These are phyloP conservation scores for Cheirogaleus major DNA, from an alignment of 2,797 vertebrate genomes.

Conservation along the genomic window DNA sequence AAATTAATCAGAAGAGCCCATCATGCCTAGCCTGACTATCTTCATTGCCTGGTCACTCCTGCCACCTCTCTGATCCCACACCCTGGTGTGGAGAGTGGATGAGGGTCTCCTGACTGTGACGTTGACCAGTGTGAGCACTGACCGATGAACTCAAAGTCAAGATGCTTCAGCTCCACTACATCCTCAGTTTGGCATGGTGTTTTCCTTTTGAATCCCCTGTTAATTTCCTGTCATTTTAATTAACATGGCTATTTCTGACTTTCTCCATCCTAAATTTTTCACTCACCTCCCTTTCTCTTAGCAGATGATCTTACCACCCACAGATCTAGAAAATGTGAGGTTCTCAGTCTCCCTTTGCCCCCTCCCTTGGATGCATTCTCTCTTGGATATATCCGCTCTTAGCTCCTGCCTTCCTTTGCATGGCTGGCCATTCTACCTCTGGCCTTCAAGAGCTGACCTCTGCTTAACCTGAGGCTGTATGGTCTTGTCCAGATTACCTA, in stretches of 20 bases:
- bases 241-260: slow-evolving; percentile 7
- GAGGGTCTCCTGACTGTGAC: accelerated
- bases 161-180: neutral
- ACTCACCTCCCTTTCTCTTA: neutral
- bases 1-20: neutral
- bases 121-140: neutral
- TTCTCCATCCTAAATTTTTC: neutral
- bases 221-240: neutral
- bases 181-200: neutral
- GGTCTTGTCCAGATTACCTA: neutral
- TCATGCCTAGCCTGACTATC: neutral
- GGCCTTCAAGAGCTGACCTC: neutral
- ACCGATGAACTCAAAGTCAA: neutral
- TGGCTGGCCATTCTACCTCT: neutral
- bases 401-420: neutral
- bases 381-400: neutral
- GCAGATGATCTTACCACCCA: neutral
- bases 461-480: neutral
- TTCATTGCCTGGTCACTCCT: neutral
- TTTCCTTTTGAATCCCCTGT: neutral
- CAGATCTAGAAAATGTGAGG: neutral
- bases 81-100: neutral
- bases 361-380: neutral
- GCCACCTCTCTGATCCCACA: neutral
- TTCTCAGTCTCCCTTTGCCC: neutral